A percentile compares a stretch with the other conserved stretches of the same genome.
These are phyloP conservation scores for Druceiella hillmani DNA, from an alignment of 2,888 invertebrate genomes.

Conservation along the genomic window DNA sequence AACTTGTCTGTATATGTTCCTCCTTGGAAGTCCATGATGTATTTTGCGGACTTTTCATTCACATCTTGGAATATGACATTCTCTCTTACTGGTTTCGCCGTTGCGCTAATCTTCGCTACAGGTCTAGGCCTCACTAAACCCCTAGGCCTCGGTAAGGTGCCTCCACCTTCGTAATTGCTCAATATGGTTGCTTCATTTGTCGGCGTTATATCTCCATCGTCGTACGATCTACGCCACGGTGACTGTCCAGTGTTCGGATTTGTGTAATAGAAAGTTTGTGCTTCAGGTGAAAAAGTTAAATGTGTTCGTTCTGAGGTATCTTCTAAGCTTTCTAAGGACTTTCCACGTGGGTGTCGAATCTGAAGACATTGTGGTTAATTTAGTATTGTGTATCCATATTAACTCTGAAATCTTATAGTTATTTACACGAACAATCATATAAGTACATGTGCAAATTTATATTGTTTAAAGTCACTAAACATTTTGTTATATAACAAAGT, in stretches of 20 bases:
- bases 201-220: slow-evolving; percentile 86
- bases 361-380: no score
- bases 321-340: slow-evolving; percentile 79
- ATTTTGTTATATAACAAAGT: no score
- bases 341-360: slow-evolving; percentile 79
- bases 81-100: slow-evolving; percentile 31
- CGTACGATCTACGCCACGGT: slow-evolving; percentile 73
- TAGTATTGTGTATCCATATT: no score
- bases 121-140: slow-evolving; percentile 76
- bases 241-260: slow-evolving; percentile 41
- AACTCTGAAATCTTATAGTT: no score
- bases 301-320: slow-evolving; percentile 66
- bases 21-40: slow-evolving; percentile 22
- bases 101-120: slow-evolving; percentile 68
- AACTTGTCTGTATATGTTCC: slow-evolving; percentile 38
- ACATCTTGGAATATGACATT: slow-evolving; percentile 22
- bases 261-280: slow-evolving; percentile 52
- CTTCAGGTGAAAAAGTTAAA: slow-evolving; percentile 56
- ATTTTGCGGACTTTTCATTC: slow-evolving; percentile 21
- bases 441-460: no score
- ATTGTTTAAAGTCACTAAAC: no score
- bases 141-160: slow-evolving; percentile 81
- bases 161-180: slow-evolving; percentile 62
- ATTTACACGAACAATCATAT: no score
- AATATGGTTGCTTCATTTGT: slow-evolving; percentile 66